A percentile compares a stretch with the other conserved stretches of the same genome.
phyloP scores from a whole-genome alignment of 2,888 invertebrate genomes.

The Eucriotettix oculatus region DNA sequence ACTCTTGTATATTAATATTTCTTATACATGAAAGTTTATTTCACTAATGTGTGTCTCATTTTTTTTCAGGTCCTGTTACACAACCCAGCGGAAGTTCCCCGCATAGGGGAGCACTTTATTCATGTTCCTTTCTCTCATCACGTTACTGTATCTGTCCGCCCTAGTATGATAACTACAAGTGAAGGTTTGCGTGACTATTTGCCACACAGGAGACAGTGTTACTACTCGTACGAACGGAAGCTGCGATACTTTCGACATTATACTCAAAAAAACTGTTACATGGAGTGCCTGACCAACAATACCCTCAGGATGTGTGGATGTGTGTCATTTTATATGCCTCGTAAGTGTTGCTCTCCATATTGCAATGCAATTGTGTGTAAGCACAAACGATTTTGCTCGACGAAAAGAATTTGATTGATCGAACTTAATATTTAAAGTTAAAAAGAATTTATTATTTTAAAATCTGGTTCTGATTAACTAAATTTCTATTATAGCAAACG shows the following conservation, averaged over 20 bases:
- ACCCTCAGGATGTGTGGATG: background rate
- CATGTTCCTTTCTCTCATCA: conserved; percentile 16
- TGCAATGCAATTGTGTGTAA: too few relatives aligned
- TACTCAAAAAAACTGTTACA: conserved; percentile 18
- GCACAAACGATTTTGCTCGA: too few relatives aligned
- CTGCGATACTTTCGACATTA: conserved; percentile 17
- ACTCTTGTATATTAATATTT: too few relatives aligned
- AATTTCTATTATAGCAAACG: too few relatives aligned
- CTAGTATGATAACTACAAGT: conserved; percentile 17
- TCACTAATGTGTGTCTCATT: too few relatives aligned
- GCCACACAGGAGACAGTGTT: conserved; percentile 20
- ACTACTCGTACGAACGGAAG: conserved; percentile 16
- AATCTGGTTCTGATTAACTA: too few relatives aligned
- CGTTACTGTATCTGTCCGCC: conserved; percentile 15
- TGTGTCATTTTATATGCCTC: background rate
- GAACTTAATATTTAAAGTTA: too few relatives aligned
- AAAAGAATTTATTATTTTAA: too few relatives aligned
- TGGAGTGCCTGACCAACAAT: conserved; percentile 1
- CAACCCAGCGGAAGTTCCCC: conserved; percentile 20
- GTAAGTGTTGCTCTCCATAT: background rate
- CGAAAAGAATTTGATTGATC: too few relatives aligned
- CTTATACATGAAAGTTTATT: too few relatives aligned
- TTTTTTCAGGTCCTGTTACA: conserved; percentile 18
- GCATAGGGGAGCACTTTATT: conserved; percentile 14
- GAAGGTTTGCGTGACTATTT: conserved; percentile 14